These are phyloP conservation scores for Chalcis sispes DNA, from an alignment of 2,888 invertebrate genomes.

Conservation along the genomic window DNA sequence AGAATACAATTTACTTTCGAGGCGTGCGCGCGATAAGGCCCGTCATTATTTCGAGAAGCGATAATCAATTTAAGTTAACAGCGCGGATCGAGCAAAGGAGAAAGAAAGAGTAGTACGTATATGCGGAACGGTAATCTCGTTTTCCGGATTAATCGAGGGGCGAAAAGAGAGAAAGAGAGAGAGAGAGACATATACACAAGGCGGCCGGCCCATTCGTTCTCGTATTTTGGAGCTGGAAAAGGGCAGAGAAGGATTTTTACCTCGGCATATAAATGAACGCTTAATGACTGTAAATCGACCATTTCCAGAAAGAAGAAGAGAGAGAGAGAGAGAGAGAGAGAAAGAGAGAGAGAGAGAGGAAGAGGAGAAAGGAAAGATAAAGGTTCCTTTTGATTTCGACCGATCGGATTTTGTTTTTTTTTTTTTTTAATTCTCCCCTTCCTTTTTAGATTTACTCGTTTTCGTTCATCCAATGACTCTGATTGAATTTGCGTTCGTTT, in stretches of 20 bases:
- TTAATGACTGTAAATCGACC: slow-evolving; percentile 24
- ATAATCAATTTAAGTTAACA: slow-evolving; percentile 69
- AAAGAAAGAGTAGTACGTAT: neutral
- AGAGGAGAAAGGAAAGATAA: no score
- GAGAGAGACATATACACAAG: no score
- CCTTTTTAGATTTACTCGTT: neutral
- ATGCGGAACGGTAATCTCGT: slow-evolving; percentile 21
- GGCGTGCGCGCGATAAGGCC: neutral
- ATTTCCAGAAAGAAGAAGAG: no score
- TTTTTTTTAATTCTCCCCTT: neutral
- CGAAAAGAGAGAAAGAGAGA: no score
- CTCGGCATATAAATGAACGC: slow-evolving; percentile 39
- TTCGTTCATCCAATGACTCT: neutral
- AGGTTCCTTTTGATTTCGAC: slow-evolving; percentile 4
- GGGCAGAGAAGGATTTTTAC: slow-evolving; percentile 11
- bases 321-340: no score
- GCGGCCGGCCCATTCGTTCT: no score
- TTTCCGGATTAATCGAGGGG: slow-evolving; percentile 31
- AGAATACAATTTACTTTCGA: neutral
- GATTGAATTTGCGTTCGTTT: slow-evolving; percentile 9
- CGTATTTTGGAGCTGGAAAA: no score
- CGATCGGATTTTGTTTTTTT: slow-evolving; percentile 11
- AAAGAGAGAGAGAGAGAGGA: no score
- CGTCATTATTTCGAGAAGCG: slow-evolving; percentile 66
- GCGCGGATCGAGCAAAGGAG: slow-evolving; percentile 42